These are phyloP conservation scores for Asarcornis scutulata DNA, from an alignment of 2,113 vertebrate species.

Conservation along the genomic window DNA sequence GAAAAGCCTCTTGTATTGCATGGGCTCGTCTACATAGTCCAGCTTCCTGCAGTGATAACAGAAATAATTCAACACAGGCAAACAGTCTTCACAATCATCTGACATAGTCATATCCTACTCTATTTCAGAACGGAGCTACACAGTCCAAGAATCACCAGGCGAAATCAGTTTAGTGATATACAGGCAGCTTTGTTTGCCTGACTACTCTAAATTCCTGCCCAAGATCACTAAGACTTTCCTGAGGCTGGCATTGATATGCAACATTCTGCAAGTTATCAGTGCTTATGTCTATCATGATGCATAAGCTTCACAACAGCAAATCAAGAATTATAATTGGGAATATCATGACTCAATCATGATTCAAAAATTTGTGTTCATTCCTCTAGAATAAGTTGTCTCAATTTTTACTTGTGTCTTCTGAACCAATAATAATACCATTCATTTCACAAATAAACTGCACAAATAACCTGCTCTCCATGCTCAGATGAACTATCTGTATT, in stretches of 20 bases:
- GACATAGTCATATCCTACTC: background rate
- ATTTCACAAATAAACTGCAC: slow-evolving; percentile 24
- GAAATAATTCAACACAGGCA: background rate
- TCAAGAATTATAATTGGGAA: background rate
- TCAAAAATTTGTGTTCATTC: background rate
- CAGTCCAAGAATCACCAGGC: background rate
- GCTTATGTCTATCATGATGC: background rate
- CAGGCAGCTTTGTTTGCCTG: background rate
- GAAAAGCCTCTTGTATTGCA: background rate
- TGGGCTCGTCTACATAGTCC: background rate
- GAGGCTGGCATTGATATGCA: background rate
- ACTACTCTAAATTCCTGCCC: background rate
- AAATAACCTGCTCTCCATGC: background rate
- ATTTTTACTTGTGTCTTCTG: slow-evolving; percentile 3
- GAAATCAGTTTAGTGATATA: background rate
- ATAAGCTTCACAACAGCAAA: background rate
- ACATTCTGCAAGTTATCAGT: background rate
- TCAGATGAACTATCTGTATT: background rate
- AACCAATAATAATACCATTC: background rate
- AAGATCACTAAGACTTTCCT: background rate
- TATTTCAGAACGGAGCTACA: background rate
- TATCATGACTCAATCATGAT: background rate
- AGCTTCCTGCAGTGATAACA: background rate
- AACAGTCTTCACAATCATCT: background rate
- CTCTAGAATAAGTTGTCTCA: slow-evolving; percentile 3